Evolutionary conservation across 2,888 invertebrate genomes (phyloP), one percentile per base, ranked within the genome.

Genomic region (Plagodis dolabraria): DNA sequence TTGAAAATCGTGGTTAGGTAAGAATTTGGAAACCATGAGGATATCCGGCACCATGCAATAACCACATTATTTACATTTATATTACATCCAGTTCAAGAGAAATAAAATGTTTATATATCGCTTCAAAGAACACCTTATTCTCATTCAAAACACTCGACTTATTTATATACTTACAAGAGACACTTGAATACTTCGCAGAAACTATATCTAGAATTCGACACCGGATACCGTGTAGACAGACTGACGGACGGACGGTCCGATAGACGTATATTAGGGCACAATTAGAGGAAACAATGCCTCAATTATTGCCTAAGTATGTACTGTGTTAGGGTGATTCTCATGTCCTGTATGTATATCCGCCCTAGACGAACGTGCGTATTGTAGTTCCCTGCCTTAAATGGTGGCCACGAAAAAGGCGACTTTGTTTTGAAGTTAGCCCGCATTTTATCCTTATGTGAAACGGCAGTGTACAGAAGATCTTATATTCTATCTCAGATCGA

Each of bases 181-280:
- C 69, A 67, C 70, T 69, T 61, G 60, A 69, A 48, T 51, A 53
- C 53, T 86, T 83, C 85, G 70, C 8, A 67, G 83, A 84, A 86
- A 67, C 77, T 74, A 83, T 82, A 72, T 69, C 74, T 71, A 65
- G 70, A 77, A 85, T 86, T 85, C 64, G 83, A 85, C 83, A 86
- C 86, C 85, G 85, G 86, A 86, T 71, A 74, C 63, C 36, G 36
- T 40, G 61, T 73, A 79, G 79, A 80, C 81, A 63, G 57, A 69
- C 74, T 70, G 57, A 72, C 74, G 63, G 53, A 70, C 71, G 34
- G 62, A 64, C 60, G 62, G 48, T 54, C 8, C 40, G 52, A 43
- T 6, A 48, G 40, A 54, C 69, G 64, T 72, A 71, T 67, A 69
- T 69, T 67, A 71, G 60, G 64, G 64, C 63, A 74, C 72, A 67